Conservation (phyloP, 2,113 vertebrate genomes). For the Cyanoliseus patagonus region DNA sequence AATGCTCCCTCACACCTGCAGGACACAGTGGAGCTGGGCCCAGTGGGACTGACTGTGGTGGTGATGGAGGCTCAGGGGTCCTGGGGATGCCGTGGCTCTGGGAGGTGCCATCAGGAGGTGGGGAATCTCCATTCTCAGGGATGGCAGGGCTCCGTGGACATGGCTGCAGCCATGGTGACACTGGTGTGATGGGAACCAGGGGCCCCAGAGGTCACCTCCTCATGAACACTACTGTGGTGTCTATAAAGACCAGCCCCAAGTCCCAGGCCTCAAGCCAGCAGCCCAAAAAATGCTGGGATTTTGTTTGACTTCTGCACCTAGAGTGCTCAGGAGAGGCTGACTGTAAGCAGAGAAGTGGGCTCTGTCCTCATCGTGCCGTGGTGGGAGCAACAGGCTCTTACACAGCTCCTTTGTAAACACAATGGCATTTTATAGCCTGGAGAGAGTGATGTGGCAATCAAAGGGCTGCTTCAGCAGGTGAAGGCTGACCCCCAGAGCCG, state of each 20-base stretch:
- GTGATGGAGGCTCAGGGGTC: background rate
- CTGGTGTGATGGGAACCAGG: accelerated
- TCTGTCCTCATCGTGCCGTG: accelerated
- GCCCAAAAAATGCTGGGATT: background rate
- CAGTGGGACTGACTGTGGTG: accelerated
- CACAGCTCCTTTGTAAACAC: background rate
- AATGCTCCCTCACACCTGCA: background rate
- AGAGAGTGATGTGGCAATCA: background rate
- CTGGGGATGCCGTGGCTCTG: background rate
- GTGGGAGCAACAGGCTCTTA: background rate
- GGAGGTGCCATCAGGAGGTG: background rate
- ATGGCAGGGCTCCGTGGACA: accelerated
- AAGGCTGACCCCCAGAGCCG: background rate
- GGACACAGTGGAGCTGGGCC: background rate
- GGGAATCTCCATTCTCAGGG: background rate
- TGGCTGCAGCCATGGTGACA: accelerated
- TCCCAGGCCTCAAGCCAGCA: background rate
- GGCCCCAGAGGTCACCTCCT: background rate
- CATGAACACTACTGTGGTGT: accelerated
- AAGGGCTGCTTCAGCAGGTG: background rate
- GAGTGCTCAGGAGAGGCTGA: background rate
- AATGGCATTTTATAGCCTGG: background rate
- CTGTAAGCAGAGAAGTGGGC: background rate
- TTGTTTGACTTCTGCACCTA: background rate
- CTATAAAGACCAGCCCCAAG: background rate